Percentiles rank a stretch among this genome's conserved stretches.
phyloP scores from a whole-genome alignment of 92 coral and sea anemone species.

The Heliopora coerulea region DNA sequence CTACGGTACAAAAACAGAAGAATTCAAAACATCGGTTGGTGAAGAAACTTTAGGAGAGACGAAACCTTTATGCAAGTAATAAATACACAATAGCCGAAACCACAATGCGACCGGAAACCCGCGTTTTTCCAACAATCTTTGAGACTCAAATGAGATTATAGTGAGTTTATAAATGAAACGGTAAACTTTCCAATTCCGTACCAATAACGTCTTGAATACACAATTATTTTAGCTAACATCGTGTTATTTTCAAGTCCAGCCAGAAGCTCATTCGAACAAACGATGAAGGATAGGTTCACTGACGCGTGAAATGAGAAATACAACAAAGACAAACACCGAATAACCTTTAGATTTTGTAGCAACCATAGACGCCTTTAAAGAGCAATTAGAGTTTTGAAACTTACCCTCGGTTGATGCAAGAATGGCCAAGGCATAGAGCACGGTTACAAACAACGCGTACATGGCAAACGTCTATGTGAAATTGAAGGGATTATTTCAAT shows the following conservation, averaged over 20 bases:
- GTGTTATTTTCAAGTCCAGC: slow-evolving; percentile 15
- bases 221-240: slow-evolving; percentile 45
- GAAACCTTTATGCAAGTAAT: slow-evolving; percentile 42
- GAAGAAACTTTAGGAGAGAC: slow-evolving; percentile 23
- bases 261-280: slow-evolving; percentile 21
- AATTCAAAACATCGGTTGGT: slow-evolving; percentile 19
- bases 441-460: slow-evolving; percentile 33
- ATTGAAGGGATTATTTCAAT: slow-evolving; percentile 45
- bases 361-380: slow-evolving; percentile 34
- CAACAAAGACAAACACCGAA: slow-evolving; percentile 45
- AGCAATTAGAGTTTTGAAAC: slow-evolving; percentile 28
- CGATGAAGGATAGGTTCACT: slow-evolving; percentile 31
- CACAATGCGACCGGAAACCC: slow-evolving; percentile 48
- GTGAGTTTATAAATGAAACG: slow-evolving; percentile 45
- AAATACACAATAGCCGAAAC: slow-evolving; percentile 42
- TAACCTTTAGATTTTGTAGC: slow-evolving; percentile 42
- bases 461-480: slow-evolving; percentile 41
- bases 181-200: slow-evolving; percentile 37
- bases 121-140: slow-evolving; percentile 44
- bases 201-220: slow-evolving; percentile 40
- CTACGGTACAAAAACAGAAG: slow-evolving; percentile 23
- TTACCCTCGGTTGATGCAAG: slow-evolving; percentile 34
- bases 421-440: slow-evolving; percentile 23
- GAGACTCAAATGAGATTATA: slow-evolving; percentile 49
- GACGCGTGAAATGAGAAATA: slow-evolving; percentile 48